A percentile compares a stretch with the other conserved stretches of the same genome.
Evolutionary conservation across 2,888 invertebrate species (phyloP).

Genomic region (Yponomeuta sedellus): DNA sequence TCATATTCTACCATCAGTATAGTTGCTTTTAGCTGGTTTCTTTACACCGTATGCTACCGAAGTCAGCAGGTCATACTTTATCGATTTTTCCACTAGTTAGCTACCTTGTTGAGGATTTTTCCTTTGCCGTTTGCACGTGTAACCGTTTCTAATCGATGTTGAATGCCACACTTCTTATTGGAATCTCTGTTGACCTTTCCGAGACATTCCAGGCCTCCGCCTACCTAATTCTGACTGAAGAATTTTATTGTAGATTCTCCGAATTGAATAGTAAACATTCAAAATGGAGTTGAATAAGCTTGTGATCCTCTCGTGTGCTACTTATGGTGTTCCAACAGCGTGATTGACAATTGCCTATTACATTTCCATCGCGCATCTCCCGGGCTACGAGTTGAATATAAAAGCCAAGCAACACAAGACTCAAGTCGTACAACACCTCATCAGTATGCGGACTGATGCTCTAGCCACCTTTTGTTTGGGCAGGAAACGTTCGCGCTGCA

Average conservation of each 20-base stretch:
- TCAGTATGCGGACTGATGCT: constrained; percentile 59
- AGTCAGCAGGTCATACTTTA: too few species aligned
- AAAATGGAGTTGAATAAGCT: neutral
- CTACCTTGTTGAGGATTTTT: neutral
- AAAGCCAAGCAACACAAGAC: constrained; percentile 30
- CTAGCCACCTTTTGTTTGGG: constrained; percentile 68
- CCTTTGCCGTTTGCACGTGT: neutral
- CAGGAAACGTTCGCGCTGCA: constrained; percentile 66
- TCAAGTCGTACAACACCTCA: constrained; percentile 31
- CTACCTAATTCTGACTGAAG: neutral
- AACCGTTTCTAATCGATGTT: neutral
- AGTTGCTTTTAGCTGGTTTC: neutral
- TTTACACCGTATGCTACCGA: too few species aligned
- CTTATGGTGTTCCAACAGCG: constrained; percentile 59
- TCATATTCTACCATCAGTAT: neutral
- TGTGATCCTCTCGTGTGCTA: constrained; percentile 36
- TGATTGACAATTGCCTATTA: constrained; percentile 62
- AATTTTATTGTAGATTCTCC: neutral
- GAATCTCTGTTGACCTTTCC: neutral
- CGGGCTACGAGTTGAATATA: constrained; percentile 49
- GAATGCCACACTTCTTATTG: neutral
- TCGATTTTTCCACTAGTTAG: too few species aligned
- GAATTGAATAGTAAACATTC: constrained; percentile 2
- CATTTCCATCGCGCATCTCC: constrained; percentile 54
- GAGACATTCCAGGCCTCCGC: neutral